These are phyloP conservation scores for Hippopotamyrus pictus DNA, from an alignment of 2,797 vertebrate genomes.

Conservation along the genomic window DNA sequence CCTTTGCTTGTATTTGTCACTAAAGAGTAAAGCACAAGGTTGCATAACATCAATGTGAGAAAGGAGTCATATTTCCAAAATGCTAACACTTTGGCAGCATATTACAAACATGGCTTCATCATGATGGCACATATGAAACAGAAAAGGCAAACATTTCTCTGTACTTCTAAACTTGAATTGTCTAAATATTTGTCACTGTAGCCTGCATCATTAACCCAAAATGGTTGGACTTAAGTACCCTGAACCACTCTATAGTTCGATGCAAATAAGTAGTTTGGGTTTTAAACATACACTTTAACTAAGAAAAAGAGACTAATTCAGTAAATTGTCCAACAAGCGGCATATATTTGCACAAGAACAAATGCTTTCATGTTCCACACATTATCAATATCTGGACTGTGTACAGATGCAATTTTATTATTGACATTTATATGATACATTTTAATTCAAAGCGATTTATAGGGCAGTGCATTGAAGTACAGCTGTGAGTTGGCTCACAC, in stretches of 20 bases:
- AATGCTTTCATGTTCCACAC: not conserved
- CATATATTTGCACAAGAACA: not conserved
- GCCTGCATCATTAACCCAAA: not conserved
- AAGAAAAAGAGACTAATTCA: not conserved
- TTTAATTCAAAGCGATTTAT: conserved; percentile 4
- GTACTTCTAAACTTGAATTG: not conserved
- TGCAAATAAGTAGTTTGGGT: not conserved
- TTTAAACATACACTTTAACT: not conserved
- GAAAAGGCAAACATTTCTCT: not conserved
- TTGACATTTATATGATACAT: conserved; percentile 4
- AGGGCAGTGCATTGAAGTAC: not conserved
- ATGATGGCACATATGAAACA: not conserved
- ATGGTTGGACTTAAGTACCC: not conserved
- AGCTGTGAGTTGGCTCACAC: not conserved
- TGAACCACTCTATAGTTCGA: not conserved
- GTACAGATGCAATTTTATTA: not conserved
- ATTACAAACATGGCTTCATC: not conserved
- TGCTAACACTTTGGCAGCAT: not conserved
- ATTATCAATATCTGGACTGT: not conserved
- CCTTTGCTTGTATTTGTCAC: not conserved
- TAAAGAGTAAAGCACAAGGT: not conserved
- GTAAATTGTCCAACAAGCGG: not conserved
- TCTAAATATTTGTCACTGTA: not conserved
- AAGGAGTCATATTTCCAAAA: not conserved
- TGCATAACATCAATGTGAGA: conserved; percentile 5